A percentile compares a stretch with the other conserved stretches of the same genome.
Evolutionary conservation across 2,888 invertebrate genomes (phyloP).

Genomic region (Drosophila cognata): DNA sequence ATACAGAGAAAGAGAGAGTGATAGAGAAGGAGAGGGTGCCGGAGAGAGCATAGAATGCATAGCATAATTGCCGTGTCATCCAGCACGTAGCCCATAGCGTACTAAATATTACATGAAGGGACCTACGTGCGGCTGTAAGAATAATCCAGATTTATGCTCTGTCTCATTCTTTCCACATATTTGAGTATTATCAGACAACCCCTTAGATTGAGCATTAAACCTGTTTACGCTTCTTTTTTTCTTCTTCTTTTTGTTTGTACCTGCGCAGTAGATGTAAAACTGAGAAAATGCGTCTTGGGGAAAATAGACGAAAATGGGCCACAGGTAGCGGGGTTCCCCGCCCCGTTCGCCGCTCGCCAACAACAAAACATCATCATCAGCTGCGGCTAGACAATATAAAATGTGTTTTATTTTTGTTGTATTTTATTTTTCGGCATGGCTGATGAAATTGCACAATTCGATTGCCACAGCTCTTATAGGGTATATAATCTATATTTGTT

Average conservation of each 20-base stretch:
- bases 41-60: not conserved
- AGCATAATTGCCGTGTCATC: conserved; percentile 64
- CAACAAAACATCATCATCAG: not conserved
- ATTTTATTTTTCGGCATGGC: conserved; percentile 46
- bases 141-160: conserved; percentile 17
- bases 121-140: conserved; percentile 61
- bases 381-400: conserved; percentile 16
- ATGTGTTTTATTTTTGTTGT: conserved; percentile 11
- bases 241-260: conserved; percentile 50
- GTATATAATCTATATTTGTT: conserved; percentile 10
- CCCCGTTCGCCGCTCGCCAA: not conserved
- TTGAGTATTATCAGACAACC: conserved; percentile 47
- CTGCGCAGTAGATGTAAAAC: conserved; percentile 56
- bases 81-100: conserved; percentile 65
- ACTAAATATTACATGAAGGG: conserved; percentile 12
- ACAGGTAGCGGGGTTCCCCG: conserved; percentile 25
- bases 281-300: conserved; percentile 67
- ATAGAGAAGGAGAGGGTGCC: too few species aligned
- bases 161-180: not conserved
- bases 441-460: conserved; percentile 70
- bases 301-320: conserved; percentile 17
- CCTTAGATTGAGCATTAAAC: conserved; percentile 36
- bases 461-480: conserved; percentile 51
- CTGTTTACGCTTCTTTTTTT: conserved; percentile 43
- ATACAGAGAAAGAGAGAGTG: not conserved